These are phyloP conservation scores for Dicaeum eximium DNA, from an alignment of 2,113 vertebrate species.

Conservation along the genomic window DNA sequence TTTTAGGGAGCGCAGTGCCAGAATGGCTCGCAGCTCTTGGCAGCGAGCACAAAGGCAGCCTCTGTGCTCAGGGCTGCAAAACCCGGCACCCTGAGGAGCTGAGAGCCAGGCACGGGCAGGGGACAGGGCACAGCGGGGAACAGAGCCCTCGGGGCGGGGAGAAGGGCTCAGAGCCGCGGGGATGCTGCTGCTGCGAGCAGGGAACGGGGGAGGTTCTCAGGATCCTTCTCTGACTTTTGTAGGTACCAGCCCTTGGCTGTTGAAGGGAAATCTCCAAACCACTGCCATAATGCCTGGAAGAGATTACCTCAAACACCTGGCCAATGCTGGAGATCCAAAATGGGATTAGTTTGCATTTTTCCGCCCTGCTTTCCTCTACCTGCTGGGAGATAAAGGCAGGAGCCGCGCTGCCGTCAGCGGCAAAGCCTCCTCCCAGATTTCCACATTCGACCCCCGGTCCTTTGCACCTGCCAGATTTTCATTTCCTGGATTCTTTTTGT, in stretches of 20 bases:
- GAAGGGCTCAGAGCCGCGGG: not conserved
- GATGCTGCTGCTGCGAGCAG: no score
- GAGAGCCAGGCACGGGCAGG: constrained; percentile 17
- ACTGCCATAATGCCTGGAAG: not conserved
- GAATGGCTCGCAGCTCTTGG: not conserved
- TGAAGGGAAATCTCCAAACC: not conserved
- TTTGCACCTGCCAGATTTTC: not conserved
- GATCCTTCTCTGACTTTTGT: not conserved
- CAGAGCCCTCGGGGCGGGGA: not conserved
- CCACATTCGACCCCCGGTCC: not conserved
- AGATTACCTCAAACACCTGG: not conserved
- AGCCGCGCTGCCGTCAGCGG: rapidly evolving
- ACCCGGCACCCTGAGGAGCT: not conserved
- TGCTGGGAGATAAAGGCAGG: not conserved
- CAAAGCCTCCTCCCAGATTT: constrained; percentile 12
- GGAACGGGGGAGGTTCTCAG: not conserved
- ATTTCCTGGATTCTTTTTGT: not conserved
- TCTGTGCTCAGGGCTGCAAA: not conserved
- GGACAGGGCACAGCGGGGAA: not conserved
- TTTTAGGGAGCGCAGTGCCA: not conserved
- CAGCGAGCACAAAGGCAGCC: constrained; percentile 4
- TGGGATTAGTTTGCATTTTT: not conserved
- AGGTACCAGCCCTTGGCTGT: not conserved
- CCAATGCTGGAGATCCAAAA: not conserved
- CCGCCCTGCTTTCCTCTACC: not conserved